These are phyloP conservation scores for Sorex fumeus DNA, from an alignment of 2,113 vertebrate genomes.

Conservation along the genomic window DNA sequence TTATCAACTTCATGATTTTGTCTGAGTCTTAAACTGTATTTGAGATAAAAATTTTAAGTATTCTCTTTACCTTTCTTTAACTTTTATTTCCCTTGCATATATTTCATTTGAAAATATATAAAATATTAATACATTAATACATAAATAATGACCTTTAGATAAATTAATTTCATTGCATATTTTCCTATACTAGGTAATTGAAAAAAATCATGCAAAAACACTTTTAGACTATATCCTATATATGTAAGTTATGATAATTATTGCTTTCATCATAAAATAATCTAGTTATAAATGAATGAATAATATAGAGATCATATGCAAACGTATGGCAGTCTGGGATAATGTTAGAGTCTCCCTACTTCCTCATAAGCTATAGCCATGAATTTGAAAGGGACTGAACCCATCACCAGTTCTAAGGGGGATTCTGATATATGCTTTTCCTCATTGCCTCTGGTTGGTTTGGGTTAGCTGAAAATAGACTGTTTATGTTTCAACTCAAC, in stretches of 20 bases:
- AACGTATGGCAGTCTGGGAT: neutral
- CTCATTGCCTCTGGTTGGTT: neutral
- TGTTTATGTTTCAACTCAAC: neutral
- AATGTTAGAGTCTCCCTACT: neutral
- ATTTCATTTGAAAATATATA: constrained; percentile 13
- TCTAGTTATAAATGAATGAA: neutral
- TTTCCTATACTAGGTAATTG: constrained; percentile 37
- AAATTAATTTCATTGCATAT: constrained; percentile 51
- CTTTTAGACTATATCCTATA: too few species aligned
- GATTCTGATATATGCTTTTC: neutral
- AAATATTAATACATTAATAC: neutral
- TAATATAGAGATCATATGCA: constrained; percentile 21
- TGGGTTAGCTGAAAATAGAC: neutral
- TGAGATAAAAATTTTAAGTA: constrained; percentile 38
- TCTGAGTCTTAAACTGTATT: constrained; percentile 42
- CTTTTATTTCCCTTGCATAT: neutral
- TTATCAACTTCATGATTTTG: constrained; percentile 49
- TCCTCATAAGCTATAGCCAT: neutral
- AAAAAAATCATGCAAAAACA: neutral
- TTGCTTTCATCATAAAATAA: too few species aligned
- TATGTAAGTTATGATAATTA: too few species aligned
- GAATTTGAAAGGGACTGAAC: neutral
- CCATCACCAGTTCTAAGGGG: neutral
- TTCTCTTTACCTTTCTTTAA: neutral
- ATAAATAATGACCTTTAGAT: neutral